Evolutionary conservation across 2,888 invertebrate species (phyloP).

Genomic region (Steromphala cineraria): DNA sequence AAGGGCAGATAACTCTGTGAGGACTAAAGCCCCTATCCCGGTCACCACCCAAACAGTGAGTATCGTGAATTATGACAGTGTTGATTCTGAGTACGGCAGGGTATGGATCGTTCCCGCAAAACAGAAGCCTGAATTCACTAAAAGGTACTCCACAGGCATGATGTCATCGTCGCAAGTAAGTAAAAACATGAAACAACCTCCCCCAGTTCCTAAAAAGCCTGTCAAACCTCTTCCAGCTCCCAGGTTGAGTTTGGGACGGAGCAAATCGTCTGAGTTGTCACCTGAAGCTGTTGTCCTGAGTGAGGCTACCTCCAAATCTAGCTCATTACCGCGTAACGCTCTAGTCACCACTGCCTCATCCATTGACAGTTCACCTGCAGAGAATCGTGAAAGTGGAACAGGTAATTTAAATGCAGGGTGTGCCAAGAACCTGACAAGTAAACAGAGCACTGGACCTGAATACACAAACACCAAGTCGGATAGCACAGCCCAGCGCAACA

Average conservation of each 20-base stretch:
- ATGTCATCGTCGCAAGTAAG: neutral
- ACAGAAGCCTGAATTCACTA: neutral
- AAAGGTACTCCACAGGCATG: neutral
- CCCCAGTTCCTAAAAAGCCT: slow-evolving; percentile 4
- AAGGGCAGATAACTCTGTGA: slow-evolving; percentile 10
- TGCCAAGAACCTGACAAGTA: neutral
- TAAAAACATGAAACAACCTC: neutral
- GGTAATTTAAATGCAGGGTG: neutral
- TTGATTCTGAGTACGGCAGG: neutral
- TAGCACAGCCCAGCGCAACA: neutral
- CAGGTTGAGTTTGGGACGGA: neutral
- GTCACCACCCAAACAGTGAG: neutral
- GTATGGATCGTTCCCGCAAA: neutral
- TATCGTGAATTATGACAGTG: neutral
- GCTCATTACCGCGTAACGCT: neutral
- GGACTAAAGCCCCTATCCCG: neutral
- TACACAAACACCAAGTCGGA: neutral
- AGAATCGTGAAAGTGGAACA: neutral
- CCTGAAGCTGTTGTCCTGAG: neutral
- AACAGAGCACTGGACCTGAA: neutral
- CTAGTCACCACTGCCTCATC: neutral
- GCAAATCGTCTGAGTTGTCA: neutral
- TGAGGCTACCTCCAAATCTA: neutral
- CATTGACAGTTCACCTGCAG: neutral
- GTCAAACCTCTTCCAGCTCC: neutral